Base-by-base conservation (phyloP, 1,140 invertebrate genomes). In the Solenopsis fugax region DNA sequence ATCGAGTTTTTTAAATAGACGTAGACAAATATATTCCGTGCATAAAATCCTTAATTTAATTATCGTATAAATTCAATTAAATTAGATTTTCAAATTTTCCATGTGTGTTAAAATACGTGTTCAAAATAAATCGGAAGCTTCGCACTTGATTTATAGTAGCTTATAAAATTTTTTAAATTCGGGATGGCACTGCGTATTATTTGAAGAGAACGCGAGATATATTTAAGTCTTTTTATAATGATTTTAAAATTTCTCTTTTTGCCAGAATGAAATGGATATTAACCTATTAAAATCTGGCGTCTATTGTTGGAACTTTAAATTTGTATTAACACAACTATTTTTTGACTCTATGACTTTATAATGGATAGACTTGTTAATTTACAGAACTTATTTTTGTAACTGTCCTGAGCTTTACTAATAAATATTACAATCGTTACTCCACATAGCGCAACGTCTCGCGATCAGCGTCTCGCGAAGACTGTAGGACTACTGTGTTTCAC, bases 401-500 rank as follows among this genome's bases (percentile, higher is more conserved):
- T n/a, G 34, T 3, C 10, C 0, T 16, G 3, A 29, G 37, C 12
- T 77, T 67, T 52, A 4, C 9, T 69, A 37, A 10, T 21, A 41
- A 10, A 48, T 16, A 37, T 84, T 41, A 9, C 18, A 24, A 10
- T 56, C 10, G 12, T 12, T 9, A 18, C 37, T 82, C 45, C 18
- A 37, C 37, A 41, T 60, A 24, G 52, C 16, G 24, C n/a, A 37
- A 10, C 41, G 16, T 29, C 29, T 1, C 29, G 29, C 50, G 10
- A 12, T 45, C 21, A 21, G 34, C 16, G 56, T n/a, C 21, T 45
- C 12, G n/a, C 69, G 13, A 60, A 58, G 69, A 73, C 13, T 37
- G 18, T 52, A 48, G 67, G 29, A 84, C 41, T 29, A 21, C 13
- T 48, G 52, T 54, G 12, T 72, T 21, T 67, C 69, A 62, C 69